Conservation (phyloP, 2,797 vertebrate species). For the Anas bernieri region DNA sequence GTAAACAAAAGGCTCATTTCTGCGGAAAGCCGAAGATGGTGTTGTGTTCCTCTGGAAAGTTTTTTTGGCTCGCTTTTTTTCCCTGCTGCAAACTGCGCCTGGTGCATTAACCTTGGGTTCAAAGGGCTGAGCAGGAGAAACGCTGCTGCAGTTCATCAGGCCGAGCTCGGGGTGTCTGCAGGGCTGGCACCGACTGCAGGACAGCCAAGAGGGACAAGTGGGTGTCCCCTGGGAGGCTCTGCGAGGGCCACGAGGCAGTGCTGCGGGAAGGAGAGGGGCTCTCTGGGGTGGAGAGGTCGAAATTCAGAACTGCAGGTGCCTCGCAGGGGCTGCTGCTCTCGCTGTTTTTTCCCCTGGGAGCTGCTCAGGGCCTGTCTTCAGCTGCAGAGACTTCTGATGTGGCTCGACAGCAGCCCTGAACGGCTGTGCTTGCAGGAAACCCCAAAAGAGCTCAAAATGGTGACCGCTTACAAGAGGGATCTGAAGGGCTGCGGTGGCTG, state of each 20-base stretch:
- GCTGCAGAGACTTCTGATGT: not conserved
- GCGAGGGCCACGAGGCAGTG: no score
- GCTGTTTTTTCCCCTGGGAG: not conserved
- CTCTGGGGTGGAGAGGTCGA: not conserved
- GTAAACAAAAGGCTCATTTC: not conserved
- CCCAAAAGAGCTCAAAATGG: not conserved
- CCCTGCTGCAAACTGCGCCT: not conserved
- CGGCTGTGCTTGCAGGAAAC: not conserved
- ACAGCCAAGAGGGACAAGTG: not conserved
- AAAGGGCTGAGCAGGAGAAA: not conserved
- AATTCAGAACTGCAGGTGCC: not conserved
- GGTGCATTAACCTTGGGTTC: not conserved
- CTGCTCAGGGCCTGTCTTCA: not conserved
- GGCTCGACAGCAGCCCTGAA: not conserved
- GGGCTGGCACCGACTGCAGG: not conserved
- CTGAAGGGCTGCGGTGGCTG: no score
- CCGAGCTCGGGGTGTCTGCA: not conserved
- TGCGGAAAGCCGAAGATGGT: not conserved
- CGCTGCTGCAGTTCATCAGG: fast-evolving
- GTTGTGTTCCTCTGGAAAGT: not conserved
- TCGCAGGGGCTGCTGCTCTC: not conserved
- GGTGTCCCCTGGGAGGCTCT: no score
- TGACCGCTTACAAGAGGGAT: not conserved
- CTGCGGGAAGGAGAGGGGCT: not conserved
- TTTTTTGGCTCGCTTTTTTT: not conserved